Evolutionary conservation across 2,797 vertebrate genomes (phyloP).

Genomic region (Crax fasciolata): DNA sequence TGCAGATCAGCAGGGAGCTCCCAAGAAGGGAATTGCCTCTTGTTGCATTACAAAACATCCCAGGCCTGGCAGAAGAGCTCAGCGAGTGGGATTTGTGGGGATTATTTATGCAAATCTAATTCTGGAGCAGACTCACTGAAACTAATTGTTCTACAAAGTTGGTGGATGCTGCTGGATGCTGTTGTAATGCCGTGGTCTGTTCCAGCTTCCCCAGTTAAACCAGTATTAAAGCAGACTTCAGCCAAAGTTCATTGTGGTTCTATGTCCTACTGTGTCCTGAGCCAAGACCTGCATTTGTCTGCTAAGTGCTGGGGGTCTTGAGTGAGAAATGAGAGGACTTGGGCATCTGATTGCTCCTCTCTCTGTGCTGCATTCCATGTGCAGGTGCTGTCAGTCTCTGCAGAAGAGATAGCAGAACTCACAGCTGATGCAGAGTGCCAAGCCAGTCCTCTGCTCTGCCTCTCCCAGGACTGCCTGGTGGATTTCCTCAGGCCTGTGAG

Average conservation of each 20-base stretch:
- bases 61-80: neutral
- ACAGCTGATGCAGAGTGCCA: slow-evolving; percentile 81
- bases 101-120: neutral
- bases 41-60: neutral
- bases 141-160: neutral
- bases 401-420: slow-evolving; percentile 83
- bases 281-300: neutral
- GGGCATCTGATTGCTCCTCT: neutral
- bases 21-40: neutral
- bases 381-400: slow-evolving; percentile 89
- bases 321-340: neutral
- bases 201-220: neutral
- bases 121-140: neutral
- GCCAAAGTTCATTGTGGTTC: neutral
- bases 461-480: slow-evolving; percentile 87
- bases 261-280: neutral
- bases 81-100: neutral
- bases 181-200: neutral
- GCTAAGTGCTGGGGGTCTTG: neutral
- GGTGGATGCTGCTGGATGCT: neutral
- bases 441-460: slow-evolving; percentile 89
- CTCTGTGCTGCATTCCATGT: neutral
- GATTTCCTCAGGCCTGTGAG: slow-evolving; percentile 91
- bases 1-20: neutral
- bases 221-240: neutral